These are phyloP conservation scores for Amphiprion percula DNA, from an alignment of 2,113 vertebrate species.

Conservation along the genomic window DNA sequence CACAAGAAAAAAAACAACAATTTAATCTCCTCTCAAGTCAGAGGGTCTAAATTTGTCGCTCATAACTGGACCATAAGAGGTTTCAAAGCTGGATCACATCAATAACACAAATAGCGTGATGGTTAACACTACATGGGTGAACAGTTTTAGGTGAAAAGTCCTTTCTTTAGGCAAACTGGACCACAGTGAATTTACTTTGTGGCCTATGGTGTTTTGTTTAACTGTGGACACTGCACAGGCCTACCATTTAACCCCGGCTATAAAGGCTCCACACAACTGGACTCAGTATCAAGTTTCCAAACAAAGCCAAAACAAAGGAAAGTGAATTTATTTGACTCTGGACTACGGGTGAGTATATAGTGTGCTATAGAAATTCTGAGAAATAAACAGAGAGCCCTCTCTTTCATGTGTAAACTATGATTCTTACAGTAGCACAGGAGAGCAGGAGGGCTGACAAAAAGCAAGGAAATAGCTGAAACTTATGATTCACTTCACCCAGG, in stretches of 20 bases:
- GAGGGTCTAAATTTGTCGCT: conserved; percentile 9
- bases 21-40: neutral
- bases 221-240: conserved; percentile 61
- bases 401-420: conserved; percentile 48
- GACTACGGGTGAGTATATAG: conserved; percentile 12
- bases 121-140: conserved; percentile 28
- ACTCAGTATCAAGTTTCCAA: conserved; percentile 67
- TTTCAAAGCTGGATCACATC: conserved; percentile 33
- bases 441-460: conserved; percentile 45
- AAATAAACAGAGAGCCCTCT: conserved; percentile 49
- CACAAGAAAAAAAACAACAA: neutral
- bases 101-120: conserved; percentile 26
- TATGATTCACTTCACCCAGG: conserved; percentile 70
- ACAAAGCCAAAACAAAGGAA: conserved; percentile 61
- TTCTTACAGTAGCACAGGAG: conserved; percentile 68
- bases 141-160: conserved; percentile 43
- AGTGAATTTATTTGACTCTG: conserved; percentile 33
- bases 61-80: conserved; percentile 20
- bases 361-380: conserved; percentile 44
- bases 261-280: conserved; percentile 42
- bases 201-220: conserved; percentile 61
- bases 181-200: conserved; percentile 61
- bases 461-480: conserved; percentile 57
- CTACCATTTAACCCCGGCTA: conserved; percentile 54
- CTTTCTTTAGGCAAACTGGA: conserved; percentile 39